A percentile compares a stretch with the other conserved stretches of the same genome.
These are phyloP conservation scores for Erebia palarica DNA, from an alignment of 2,888 invertebrate genomes.

Conservation along the genomic window DNA sequence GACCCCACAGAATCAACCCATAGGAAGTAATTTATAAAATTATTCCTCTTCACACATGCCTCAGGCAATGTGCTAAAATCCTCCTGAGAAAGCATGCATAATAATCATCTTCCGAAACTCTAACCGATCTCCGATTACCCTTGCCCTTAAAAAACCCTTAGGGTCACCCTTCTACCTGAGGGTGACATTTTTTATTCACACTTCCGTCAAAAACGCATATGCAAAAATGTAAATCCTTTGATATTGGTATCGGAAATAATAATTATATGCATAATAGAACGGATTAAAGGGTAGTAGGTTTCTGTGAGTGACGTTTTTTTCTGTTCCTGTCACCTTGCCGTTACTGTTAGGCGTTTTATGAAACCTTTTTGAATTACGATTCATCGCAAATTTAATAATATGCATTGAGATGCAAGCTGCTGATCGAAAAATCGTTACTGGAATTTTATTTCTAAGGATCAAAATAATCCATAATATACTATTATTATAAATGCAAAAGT, in stretches of 20 bases:
- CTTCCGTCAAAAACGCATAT: slow-evolving; percentile 76
- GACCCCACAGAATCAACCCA: slow-evolving; percentile 54
- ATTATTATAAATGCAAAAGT: too few relatives aligned
- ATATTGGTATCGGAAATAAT: slow-evolving; percentile 78
- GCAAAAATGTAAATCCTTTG: slow-evolving; percentile 81
- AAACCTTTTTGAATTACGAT: slow-evolving; percentile 42
- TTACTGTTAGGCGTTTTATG: slow-evolving; percentile 51
- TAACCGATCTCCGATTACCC: slow-evolving; percentile 71
- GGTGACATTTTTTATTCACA: slow-evolving; percentile 80
- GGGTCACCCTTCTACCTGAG: slow-evolving; percentile 78
- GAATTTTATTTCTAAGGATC: neutral
- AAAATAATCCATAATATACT: neutral
- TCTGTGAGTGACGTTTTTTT: slow-evolving; percentile 68
- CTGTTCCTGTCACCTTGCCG: slow-evolving; percentile 75
- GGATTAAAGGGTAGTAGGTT: slow-evolving; percentile 73
- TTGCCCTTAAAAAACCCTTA: slow-evolving; percentile 60
- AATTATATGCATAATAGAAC: slow-evolving; percentile 81
- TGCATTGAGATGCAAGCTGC: slow-evolving; percentile 70
- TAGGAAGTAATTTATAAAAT: slow-evolving; percentile 56
- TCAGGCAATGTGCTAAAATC: slow-evolving; percentile 69
- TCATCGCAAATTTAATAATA: slow-evolving; percentile 61
- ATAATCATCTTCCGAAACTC: slow-evolving; percentile 69
- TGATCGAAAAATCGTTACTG: neutral
- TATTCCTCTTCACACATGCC: slow-evolving; percentile 61
- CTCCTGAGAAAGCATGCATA: slow-evolving; percentile 80